Conservation (phyloP, 1,140 invertebrate species). For the Polypedilum vanderplanki region DNA sequence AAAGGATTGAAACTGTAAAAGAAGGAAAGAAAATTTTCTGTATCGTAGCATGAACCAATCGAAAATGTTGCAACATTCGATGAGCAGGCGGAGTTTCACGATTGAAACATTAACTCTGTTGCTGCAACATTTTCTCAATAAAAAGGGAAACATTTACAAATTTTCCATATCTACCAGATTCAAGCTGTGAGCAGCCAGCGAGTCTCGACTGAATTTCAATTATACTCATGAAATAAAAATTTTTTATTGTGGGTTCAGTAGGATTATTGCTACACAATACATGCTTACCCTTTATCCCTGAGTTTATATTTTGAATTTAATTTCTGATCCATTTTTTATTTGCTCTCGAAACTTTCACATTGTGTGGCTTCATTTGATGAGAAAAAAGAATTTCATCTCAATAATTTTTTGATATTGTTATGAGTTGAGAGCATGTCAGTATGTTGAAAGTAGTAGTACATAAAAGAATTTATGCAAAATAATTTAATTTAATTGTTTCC, state of each 20-base stretch:
- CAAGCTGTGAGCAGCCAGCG: background rate
- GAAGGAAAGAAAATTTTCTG: background rate
- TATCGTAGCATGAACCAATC: background rate
- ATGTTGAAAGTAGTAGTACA: too few species aligned
- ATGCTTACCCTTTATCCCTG: background rate
- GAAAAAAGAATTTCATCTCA: background rate
- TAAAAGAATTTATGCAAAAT: conserved; percentile 5
- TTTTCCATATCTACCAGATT: background rate
- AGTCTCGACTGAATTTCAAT: background rate
- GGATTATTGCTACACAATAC: background rate
- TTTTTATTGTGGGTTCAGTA: background rate
- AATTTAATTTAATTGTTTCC: conserved; percentile 13
- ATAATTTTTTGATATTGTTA: background rate
- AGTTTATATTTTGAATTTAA: background rate
- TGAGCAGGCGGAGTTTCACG: background rate
- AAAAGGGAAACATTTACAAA: too few species aligned
- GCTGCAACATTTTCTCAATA: background rate
- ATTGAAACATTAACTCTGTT: background rate
- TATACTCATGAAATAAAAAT: background rate
- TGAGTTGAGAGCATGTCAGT: background rate
- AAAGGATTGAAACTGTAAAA: conserved; percentile 7
- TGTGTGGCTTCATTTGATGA: background rate
- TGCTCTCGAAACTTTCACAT: background rate
- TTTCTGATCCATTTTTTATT: background rate
- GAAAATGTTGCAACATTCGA: conserved; percentile 5